Conservation (phyloP, 2,888 invertebrate species). For the Zygothrica quintamaculata region DNA sequence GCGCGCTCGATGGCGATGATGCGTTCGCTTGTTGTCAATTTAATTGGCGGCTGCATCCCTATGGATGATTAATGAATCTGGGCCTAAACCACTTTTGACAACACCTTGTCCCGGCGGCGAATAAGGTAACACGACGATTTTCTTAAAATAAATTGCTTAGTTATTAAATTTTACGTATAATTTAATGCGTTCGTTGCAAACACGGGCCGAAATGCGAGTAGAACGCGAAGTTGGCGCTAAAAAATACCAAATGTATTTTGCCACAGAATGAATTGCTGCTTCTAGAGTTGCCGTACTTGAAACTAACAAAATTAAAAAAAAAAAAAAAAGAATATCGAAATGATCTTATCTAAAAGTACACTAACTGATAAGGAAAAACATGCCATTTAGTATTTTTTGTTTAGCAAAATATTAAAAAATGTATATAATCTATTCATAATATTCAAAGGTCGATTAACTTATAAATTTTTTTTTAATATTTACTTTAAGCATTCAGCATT, state of each 20-base stretch:
- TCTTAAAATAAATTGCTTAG: conserved; percentile 27
- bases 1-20: conserved; percentile 60
- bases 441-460: no score
- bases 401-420: no score
- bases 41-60: conserved; percentile 63
- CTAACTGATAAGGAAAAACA: no score
- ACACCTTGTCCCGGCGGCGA: conserved; percentile 17
- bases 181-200: conserved; percentile 77
- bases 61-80: conserved; percentile 18
- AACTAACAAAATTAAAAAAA: no score
- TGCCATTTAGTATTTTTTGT: no score
- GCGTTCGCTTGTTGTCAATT: conserved; percentile 47
- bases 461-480: no score
- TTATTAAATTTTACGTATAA: conserved; percentile 49
- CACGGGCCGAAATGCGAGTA: conserved; percentile 62
- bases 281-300: conserved; percentile 48
- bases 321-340: no score
- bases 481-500: no score
- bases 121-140: conserved; percentile 3
- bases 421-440: no score
- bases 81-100: conserved; percentile 10
- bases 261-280: conserved; percentile 36
- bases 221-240: conserved; percentile 53
- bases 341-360: no score
- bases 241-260: conserved; percentile 56